Base-by-base conservation (phyloP, 2,888 invertebrate genomes). In the Spodoptera exigua region DNA sequence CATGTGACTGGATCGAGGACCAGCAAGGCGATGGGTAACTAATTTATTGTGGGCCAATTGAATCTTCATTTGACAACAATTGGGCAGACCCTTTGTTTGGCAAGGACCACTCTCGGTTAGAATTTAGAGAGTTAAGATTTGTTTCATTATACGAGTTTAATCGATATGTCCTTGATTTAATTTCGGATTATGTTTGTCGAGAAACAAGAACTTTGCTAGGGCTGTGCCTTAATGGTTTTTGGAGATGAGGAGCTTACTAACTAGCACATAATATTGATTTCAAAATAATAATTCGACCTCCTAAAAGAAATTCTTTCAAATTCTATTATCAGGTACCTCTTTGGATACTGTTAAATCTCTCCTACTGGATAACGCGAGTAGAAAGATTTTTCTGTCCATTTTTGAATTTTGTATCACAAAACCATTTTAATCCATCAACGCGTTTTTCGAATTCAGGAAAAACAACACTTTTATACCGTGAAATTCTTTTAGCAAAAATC, bases 61-160 rank as follows among this genome's bases (percentile, higher is more conserved):
- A 92, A 92, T 93, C 89, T 92, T 92, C 92, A 91, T 90, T 91
- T 89, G 90, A 91, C 91, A 90, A 91, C 90, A 89, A 90, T 89
- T 88, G 89, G 88, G 85, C 79, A 79, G 85, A 78, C 83, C 78
- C 88, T 89, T 89, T 89, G 90, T 89, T 79, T 81, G 79, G 61
- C 37, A 63, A 60, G 63, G 59, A 74, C 65, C 52, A 64, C 70
- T 62, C 62, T 75, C 69, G 65, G 77, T 74, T 79, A 78, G 82
- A 68, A 72, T 79, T 71, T 64, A 78, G 71, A 49, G 74, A 82
- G 80, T 81, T 68, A 77, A 84, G 85, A 84, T 83, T 85, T 84
- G 88, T 87, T 75, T 60, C 66, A 78, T 72, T 79, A 74, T 67
- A 61, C 58, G 48, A 70, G 63, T 56, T 64, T 69, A 61, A 76